Evolutionary conservation across 30 jellyfish, hydroid and myxozoan genomes (phyloP).

Genomic region (Aurelia aurita complex sp. Pacific): DNA sequence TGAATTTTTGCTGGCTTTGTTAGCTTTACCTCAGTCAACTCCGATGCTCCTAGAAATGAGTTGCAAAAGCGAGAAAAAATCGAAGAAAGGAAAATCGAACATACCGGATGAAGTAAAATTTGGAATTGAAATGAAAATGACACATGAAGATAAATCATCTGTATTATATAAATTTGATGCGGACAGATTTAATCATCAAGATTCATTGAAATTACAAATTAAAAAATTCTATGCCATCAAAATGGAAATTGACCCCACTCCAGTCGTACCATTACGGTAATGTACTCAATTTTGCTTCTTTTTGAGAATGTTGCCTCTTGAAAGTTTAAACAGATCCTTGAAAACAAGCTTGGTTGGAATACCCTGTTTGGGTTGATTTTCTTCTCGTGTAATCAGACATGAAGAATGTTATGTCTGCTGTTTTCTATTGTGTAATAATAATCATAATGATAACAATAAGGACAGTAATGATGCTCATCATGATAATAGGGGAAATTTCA

Average conservation of each 20-base stretch:
- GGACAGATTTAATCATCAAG: constrained; percentile 59
- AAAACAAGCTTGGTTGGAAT: no score
- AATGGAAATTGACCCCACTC: constrained; percentile 71
- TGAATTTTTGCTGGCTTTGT: no score
- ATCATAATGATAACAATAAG: no score
- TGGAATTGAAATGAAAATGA: constrained; percentile 15
- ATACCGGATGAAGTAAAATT: constrained; percentile 42
- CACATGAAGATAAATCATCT: constrained; percentile 28
- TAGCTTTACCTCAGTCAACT: background rate
- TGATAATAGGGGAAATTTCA: no score
- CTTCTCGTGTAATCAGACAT: no score
- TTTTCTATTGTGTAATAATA: no score
- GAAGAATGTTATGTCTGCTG: no score
- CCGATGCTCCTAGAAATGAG: background rate
- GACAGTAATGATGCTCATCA: no score
- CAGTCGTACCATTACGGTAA: constrained; percentile 50
- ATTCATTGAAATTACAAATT: constrained; percentile 58
- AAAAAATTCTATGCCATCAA: constrained; percentile 48
- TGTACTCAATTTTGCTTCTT: background rate
- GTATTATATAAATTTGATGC: constrained; percentile 76
- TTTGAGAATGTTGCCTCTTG: no score
- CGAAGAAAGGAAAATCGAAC: constrained; percentile 21
- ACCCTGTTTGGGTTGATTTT: no score
- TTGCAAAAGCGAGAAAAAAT: constrained; percentile 16
- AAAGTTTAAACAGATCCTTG: no score